A percentile compares a stretch with the other conserved stretches of the same genome.
phyloP scores from a whole-genome alignment of 2,113 vertebrate genomes.

The Zootoca vivipara region DNA sequence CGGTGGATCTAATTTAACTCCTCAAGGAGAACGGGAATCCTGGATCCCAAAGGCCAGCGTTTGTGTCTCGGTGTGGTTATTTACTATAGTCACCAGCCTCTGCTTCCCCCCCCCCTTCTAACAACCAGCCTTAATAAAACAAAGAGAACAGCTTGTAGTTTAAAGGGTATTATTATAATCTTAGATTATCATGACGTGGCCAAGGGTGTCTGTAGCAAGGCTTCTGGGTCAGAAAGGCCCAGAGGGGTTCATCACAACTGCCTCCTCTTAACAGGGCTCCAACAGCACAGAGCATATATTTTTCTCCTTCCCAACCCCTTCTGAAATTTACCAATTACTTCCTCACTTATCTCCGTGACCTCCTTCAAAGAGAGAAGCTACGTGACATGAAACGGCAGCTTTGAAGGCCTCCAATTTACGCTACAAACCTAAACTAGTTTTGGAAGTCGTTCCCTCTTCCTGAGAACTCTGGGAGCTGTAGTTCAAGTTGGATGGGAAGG shows the following conservation, averaged over 20 bases:
- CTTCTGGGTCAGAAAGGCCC: not conserved
- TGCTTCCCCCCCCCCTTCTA: not conserved
- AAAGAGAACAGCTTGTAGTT: not conserved
- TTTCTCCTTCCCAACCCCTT: not conserved
- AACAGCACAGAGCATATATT: not conserved
- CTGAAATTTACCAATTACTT: not conserved
- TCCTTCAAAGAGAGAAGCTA: not conserved
- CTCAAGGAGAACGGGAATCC: not conserved
- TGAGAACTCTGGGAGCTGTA: not conserved
- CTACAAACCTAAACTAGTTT: not conserved
- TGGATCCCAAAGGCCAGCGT: not conserved
- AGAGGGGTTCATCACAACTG: not conserved
- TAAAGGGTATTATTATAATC: constrained; percentile 1
- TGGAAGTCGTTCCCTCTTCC: not conserved
- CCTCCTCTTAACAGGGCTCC: not conserved
- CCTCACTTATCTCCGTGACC: not conserved
- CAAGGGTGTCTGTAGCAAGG: not conserved
- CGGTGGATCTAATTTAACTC: not conserved
- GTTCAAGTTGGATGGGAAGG: not conserved
- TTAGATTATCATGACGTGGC: not conserved
- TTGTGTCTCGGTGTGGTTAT: not conserved
- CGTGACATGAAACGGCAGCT: not conserved
- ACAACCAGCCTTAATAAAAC: not conserved
- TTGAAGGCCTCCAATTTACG: not conserved
- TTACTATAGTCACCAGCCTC: not conserved